Conservation (phyloP, 2,113 vertebrate species). For the Dromaius novaehollandiae region DNA sequence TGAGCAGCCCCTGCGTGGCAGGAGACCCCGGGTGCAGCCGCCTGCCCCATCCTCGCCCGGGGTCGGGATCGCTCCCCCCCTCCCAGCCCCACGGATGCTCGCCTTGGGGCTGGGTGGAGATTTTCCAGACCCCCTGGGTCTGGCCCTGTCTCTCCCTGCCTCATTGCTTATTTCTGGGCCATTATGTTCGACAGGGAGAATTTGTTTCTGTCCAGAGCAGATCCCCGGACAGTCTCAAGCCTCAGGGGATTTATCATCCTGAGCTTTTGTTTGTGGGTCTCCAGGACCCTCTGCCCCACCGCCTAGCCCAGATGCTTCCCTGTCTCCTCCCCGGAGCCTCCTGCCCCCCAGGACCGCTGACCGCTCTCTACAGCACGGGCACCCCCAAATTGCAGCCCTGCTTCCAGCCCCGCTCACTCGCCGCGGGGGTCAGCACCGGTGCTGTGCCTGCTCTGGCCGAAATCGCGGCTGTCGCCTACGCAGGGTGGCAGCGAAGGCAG, state of each 20-base stretch:
- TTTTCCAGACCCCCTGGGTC: conserved; percentile 25
- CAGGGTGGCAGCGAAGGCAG: accelerated
- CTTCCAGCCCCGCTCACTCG: neutral
- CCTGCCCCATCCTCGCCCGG: neutral
- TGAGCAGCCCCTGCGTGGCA: accelerated
- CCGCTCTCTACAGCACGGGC: neutral
- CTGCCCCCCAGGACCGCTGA: neutral
- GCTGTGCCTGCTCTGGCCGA: accelerated
- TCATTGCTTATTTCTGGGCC: conserved; percentile 53
- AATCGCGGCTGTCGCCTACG: accelerated
- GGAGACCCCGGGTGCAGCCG: neutral
- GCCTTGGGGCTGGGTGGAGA: neutral
- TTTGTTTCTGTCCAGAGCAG: conserved; percentile 47
- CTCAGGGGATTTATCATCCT: conserved; percentile 51
- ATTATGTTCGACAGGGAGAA: conserved; percentile 46
- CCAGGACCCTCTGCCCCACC: conserved; percentile 39
- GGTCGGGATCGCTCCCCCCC: accelerated
- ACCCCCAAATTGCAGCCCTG: neutral
- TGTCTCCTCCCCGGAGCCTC: neutral
- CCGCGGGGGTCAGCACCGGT: neutral
- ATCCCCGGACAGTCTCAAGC: conserved; percentile 30
- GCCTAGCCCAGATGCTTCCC: neutral
- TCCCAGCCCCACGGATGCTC: neutral
- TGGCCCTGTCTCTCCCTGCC: neutral
- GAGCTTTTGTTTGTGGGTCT: conserved; percentile 60